phyloP scores from a whole-genome alignment of 2,888 invertebrate species.

The Thymelicus acteon region DNA sequence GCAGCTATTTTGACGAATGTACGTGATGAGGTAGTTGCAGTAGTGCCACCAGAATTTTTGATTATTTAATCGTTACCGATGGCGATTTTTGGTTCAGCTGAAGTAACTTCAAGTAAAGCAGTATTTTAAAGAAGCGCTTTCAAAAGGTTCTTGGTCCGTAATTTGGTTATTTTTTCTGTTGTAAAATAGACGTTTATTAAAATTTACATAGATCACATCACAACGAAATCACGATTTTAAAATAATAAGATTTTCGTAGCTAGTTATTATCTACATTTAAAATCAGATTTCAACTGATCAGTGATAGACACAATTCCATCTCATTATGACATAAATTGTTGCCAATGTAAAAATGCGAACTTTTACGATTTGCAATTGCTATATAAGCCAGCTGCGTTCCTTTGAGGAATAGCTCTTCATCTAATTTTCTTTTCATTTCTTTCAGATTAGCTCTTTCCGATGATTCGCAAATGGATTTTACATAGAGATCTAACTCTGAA shows the following conservation, averaged over 20 bases:
- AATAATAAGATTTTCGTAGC: neutral
- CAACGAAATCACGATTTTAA: too few species aligned
- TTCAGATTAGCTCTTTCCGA: slow-evolving; percentile 52
- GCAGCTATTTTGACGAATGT: slow-evolving; percentile 20
- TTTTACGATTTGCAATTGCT: slow-evolving; percentile 47
- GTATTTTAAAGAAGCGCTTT: too few species aligned
- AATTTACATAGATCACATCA: too few species aligned
- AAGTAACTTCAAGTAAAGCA: too few species aligned
- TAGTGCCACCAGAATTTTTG: slow-evolving; percentile 39
- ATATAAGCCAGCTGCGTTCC: slow-evolving; percentile 61
- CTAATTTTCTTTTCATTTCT: slow-evolving; percentile 68
- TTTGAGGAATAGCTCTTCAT: slow-evolving; percentile 62
- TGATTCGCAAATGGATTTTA: slow-evolving; percentile 38
- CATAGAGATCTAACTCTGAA: slow-evolving; percentile 19
- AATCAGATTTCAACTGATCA: neutral
- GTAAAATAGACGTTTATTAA: too few species aligned
- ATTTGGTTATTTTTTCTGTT: too few species aligned
- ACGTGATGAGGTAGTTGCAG: slow-evolving; percentile 41
- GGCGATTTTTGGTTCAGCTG: slow-evolving; percentile 1
- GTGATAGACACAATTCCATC: neutral
- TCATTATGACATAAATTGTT: slow-evolving; percentile 19
- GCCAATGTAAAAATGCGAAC: slow-evolving; percentile 36
- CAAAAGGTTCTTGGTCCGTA: too few species aligned
- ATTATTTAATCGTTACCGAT: neutral
- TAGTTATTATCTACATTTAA: neutral